phyloP scores from a whole-genome alignment of 2,113 vertebrate genomes.

The Amblyopsis rosae region DNA sequence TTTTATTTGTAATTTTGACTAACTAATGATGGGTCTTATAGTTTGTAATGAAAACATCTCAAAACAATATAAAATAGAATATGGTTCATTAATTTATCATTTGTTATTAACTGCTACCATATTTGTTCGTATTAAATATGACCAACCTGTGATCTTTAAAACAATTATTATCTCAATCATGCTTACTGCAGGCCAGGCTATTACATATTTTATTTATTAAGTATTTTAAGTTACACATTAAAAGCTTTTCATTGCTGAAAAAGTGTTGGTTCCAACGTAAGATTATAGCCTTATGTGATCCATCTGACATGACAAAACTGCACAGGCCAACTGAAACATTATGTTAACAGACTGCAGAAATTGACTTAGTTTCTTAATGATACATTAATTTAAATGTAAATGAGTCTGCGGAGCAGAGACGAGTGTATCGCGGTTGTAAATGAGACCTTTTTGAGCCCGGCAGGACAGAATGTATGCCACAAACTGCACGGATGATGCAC shows the following conservation, averaged over 20 bases:
- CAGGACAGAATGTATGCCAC: constrained; percentile 58
- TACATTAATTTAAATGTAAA: constrained; percentile 95
- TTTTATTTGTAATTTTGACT: too few relatives aligned
- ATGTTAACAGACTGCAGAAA: constrained; percentile 23
- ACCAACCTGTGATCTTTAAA: too few relatives aligned
- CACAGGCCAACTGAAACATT: constrained; percentile 54
- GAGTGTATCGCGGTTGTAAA: constrained; percentile 84
- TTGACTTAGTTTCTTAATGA: constrained; percentile 83
- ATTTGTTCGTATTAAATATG: neutral
- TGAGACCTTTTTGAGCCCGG: constrained; percentile 81
- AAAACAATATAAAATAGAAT: neutral
- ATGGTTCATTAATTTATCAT: neutral
- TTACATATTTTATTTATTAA: too few relatives aligned
- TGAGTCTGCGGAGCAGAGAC: constrained; percentile 79
- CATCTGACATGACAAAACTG: constrained; percentile 60
- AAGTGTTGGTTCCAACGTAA: neutral
- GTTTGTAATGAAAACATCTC: neutral
- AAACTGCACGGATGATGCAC: constrained; percentile 2
- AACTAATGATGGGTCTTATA: neutral
- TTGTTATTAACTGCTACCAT: neutral
- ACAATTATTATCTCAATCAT: too few relatives aligned
- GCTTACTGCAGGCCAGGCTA: too few relatives aligned
- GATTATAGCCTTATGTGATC: neutral
- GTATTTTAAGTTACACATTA: too few relatives aligned
- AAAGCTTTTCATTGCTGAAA: neutral